phyloP scores from a whole-genome alignment of 1,140 invertebrate species.

The Drosophila melanica region DNA sequence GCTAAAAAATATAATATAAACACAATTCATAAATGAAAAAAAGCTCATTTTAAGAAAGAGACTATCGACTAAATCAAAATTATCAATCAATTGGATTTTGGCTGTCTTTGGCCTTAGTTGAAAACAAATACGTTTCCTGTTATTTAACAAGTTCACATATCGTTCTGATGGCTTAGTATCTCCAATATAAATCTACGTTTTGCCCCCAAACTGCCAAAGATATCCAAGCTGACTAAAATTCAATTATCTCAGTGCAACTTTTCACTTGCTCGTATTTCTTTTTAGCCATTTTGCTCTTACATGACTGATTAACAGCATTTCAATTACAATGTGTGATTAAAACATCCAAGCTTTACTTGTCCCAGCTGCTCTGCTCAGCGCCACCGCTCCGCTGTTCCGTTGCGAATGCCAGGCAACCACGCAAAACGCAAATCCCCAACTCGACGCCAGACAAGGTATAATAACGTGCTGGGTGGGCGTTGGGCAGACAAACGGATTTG shows the following conservation, averaged over 20 bases:
- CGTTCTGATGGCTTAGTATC: not conserved
- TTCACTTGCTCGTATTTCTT: constrained; percentile 2
- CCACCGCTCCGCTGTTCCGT: not conserved
- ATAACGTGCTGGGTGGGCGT: not conserved
- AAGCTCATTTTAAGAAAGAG: too few relatives aligned
- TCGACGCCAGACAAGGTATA: not conserved
- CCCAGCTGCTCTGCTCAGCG: not conserved
- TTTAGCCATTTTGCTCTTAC: not conserved
- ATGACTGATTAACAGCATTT: constrained; percentile 42
- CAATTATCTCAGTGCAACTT: constrained; percentile 3
- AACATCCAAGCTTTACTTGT: constrained; percentile 28
- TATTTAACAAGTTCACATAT: not conserved
- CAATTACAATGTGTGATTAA: constrained; percentile 45
- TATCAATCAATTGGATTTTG: too few relatives aligned
- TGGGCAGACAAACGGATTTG: constrained; percentile 26
- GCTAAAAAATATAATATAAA: too few relatives aligned
- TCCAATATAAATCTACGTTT: not conserved
- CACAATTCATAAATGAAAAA: too few relatives aligned
- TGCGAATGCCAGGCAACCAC: constrained; percentile 27
- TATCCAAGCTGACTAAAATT: not conserved
- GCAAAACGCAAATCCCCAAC: constrained; percentile 31
- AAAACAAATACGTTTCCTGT: too few relatives aligned
- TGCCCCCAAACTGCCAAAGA: not conserved
- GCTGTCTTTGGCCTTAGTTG: too few relatives aligned
- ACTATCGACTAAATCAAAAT: too few relatives aligned